Evolutionary conservation across 2,113 vertebrate species (phyloP).

Genomic region (Zonotrichia leucophrys): DNA sequence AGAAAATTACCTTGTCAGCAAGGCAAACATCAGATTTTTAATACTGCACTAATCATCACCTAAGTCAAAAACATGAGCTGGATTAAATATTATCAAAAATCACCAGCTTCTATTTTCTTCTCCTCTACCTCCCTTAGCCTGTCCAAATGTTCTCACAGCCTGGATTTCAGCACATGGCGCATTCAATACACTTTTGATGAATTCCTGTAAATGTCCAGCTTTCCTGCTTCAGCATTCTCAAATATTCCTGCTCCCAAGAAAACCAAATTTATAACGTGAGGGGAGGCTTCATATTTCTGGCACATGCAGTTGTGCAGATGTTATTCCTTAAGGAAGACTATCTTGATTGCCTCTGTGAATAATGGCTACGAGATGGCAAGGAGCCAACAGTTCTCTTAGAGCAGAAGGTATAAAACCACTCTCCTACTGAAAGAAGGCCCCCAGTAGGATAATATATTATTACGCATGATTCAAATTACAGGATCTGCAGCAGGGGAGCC

Average conservation of each 20-base stretch:
- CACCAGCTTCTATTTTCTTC: not conserved
- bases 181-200: conserved; percentile 43
- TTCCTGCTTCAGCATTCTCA: conserved; percentile 60
- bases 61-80: not conserved
- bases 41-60: not conserved
- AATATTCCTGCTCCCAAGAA: conserved; percentile 72
- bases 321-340: conserved; percentile 81
- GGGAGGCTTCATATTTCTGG: conserved; percentile 70
- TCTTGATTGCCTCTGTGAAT: conserved; percentile 78
- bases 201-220: conserved; percentile 37
- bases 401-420: conserved; percentile 79
- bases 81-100: not conserved
- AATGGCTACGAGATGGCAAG: conserved; percentile 73
- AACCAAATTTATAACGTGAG: conserved; percentile 70
- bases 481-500: conserved; percentile 81
- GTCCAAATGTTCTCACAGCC: not conserved
- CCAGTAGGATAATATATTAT: conserved; percentile 86
- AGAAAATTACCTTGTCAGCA: conserved; percentile 28
- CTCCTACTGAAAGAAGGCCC: conserved; percentile 80
- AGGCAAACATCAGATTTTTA: not conserved
- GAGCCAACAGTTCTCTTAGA: conserved; percentile 78
- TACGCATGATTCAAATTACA: conserved; percentile 85
- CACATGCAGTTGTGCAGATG: conserved; percentile 77
- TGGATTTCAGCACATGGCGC: conserved; percentile 44
- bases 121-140: not conserved